phyloP scores from a whole-genome alignment of 2,113 vertebrate genomes.

The Chaetorhynchus papuensis region DNA sequence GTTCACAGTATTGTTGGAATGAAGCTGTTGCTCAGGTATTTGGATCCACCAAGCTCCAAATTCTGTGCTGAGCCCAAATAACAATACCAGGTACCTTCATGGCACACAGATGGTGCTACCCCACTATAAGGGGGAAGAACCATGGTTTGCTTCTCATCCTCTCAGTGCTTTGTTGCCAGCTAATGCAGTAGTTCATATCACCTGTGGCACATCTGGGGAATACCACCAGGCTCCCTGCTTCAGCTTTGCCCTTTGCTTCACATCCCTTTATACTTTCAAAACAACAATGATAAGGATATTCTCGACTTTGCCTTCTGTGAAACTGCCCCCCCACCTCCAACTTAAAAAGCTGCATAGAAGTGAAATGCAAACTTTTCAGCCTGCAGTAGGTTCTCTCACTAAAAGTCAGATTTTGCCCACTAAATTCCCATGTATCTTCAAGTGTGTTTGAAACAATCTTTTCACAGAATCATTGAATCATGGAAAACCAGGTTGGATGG shows the following conservation, averaged over 20 bases:
- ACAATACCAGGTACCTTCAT: rapidly evolving
- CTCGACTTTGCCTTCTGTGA: rapidly evolving
- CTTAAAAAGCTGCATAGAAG: neutral
- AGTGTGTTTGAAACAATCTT: neutral
- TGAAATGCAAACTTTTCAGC: neutral
- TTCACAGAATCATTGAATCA: neutral
- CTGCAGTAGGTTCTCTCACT: neutral
- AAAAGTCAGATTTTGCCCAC: neutral
- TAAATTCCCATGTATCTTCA: neutral
- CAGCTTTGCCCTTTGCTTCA: neutral
- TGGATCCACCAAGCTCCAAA: neutral
- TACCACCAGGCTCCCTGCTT: neutral
- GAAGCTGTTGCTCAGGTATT: neutral
- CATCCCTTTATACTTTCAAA: neutral
- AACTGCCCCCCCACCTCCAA: neutral
- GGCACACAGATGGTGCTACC: too few species aligned
- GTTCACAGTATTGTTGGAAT: neutral
- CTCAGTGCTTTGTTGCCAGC: neutral
- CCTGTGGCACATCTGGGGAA: neutral
- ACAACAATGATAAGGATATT: neutral
- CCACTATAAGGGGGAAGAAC: neutral
- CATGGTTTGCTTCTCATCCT: neutral
- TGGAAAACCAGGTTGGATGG: neutral
- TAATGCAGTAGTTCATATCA: rapidly evolving
- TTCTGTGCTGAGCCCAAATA: rapidly evolving